Percentiles rank a stretch among this genome's conserved stretches.
Conservation (phyloP, 2,797 vertebrate species). For the Pseudochromis fuscus region DNA sequence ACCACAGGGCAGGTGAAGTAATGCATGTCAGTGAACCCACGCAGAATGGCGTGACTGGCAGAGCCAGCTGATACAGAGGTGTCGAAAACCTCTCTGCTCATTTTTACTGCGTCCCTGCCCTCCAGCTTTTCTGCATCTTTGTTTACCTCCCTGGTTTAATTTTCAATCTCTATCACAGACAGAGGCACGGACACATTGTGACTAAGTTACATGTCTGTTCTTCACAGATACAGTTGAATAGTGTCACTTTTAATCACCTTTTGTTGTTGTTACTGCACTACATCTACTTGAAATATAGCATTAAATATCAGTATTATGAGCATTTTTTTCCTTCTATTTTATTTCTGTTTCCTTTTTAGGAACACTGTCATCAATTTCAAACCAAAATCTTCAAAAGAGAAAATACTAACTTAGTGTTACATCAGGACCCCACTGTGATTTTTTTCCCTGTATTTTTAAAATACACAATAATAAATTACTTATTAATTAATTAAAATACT, state of each 20-base stretch:
- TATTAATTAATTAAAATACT: too few relatives aligned
- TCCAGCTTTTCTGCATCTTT: conserved; percentile 48
- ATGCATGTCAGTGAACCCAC: conserved; percentile 60
- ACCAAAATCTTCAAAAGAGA: too few relatives aligned
- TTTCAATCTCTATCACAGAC: conserved; percentile 35
- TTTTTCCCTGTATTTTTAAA: too few relatives aligned
- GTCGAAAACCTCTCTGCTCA: conserved; percentile 68
- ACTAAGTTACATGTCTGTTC: conserved; percentile 7
- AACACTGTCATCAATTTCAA: not conserved
- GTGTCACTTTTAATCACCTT: not conserved
- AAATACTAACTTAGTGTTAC: not conserved
- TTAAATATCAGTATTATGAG: not conserved
- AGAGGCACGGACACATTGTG: conserved; percentile 1
- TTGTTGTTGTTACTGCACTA: not conserved
- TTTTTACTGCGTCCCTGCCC: conserved; percentile 54
- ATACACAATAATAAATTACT: too few relatives aligned
- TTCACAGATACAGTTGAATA: not conserved
- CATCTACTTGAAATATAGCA: not conserved
- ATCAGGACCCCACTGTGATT: too few relatives aligned
- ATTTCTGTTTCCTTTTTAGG: not conserved
- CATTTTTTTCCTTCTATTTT: not conserved
- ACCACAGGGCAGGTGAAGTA: conserved; percentile 71
- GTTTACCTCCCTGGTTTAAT: conserved; percentile 46
- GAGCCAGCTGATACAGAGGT: conserved; percentile 74
- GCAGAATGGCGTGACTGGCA: conserved; percentile 71